Conservation (phyloP, 2,797 vertebrate genomes). For the Siniperca undulata region DNA sequence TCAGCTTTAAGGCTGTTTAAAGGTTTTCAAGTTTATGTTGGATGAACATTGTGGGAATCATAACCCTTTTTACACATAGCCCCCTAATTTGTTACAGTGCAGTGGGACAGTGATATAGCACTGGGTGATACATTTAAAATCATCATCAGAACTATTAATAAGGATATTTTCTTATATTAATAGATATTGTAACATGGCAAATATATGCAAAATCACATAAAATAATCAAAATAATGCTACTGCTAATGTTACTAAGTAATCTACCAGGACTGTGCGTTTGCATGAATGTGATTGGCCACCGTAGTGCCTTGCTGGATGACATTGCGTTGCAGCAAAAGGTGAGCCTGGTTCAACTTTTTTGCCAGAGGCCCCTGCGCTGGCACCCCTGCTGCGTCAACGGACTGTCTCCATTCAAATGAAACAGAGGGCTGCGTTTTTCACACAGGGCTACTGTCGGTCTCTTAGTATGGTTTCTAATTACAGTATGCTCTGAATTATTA, state of each 20-base stretch:
- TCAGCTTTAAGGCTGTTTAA: neutral
- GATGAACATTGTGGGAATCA: too few species aligned
- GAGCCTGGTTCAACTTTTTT: too few species aligned
- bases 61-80: neutral
- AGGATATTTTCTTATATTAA: neutral
- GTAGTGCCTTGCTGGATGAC: neutral
- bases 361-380: too few species aligned
- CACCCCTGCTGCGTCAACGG: too few species aligned
- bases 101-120: neutral
- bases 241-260: neutral
- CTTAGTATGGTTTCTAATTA: neutral
- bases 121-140: too few species aligned
- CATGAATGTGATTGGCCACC: too few species aligned
- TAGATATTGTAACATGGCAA: neutral
- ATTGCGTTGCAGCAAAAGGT: too few species aligned
- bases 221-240: neutral
- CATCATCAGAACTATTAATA: neutral
- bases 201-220: neutral
- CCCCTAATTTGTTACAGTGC: too few species aligned
- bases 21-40: neutral
- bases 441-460: neutral
- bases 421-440: neutral
- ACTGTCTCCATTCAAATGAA: too few species aligned
- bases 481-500: neutral
- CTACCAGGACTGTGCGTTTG: neutral